Evolutionary conservation across 2,797 vertebrate species (phyloP), one percentile per base, ranked within the genome.

Genomic region (Microctenopoma lineatum): DNA sequence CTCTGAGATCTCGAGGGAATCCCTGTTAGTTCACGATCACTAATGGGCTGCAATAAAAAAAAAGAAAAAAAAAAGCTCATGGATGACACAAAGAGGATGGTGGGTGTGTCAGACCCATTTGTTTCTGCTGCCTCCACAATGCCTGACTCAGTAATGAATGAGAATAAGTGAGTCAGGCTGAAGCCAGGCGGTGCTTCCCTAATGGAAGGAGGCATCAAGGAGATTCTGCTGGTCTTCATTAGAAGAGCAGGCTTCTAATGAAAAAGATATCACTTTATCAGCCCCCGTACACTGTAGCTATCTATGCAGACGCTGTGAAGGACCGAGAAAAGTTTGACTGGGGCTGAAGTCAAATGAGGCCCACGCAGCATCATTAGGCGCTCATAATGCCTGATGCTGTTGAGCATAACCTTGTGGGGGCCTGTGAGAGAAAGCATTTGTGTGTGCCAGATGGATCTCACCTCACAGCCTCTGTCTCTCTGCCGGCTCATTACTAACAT

Each of bases 291-390:
- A 27, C 58, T 67, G 66, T 52, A 73, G 72, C 72, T 10, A 54
- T 71, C 66, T 50, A 56, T 53, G 77, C 73, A 66, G 71, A 77
- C 59, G 53, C 75, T 66, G 77, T 47, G 78, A 83, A 77, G 70
- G 80, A 86, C 79, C 54, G 41, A 52, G 77, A 47, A 55, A 81
- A 80, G 77, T 61, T 60, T 69, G 75, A 84, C 80, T 74, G 76
- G 73, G 81, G 86, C 81, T 84, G 78, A 66, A 90, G 85, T 92
- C 88, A 92, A 90, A 91, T 75, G 84, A 90, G 85, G 86, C 92
- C 92, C 92, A 93, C 90, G 87, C 92, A 92, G 87, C 90, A 93
- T 94, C 91, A 89, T 94, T 93, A 93, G 89, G 83, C 66, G 72
- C 81, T 81, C 69, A 45, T 89, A 90, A 91, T 86, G 87, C 81